Base-by-base conservation (phyloP, 2,113 vertebrate genomes). In the Otolemur garnettii region DNA sequence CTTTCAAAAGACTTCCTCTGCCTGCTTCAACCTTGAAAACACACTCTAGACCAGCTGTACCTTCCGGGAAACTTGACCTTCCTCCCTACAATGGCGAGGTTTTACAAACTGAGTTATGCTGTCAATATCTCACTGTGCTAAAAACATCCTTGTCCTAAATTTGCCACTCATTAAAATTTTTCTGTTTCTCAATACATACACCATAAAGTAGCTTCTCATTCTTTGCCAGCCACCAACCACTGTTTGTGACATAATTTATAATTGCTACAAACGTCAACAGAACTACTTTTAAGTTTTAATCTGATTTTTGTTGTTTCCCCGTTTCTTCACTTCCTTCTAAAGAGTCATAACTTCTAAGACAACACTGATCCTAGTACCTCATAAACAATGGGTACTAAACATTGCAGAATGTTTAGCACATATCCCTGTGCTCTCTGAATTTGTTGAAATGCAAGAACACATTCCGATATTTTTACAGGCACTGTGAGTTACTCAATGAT, bases 191-290 rank as follows among this genome's bases (percentile, higher is more conserved):
- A 38, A 71, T 84, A 30, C 1, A 19, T 59, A 71, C 3, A 69
- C 11, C 33, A 17, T 21, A 18, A 87, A 77, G 6, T n/a, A 35
- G 14, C 71, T 42, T 19, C 22, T 71, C 13, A 19, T 66, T 85
- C 4, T 68, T 3, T 22, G 12, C 12, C 1, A n/a, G 4, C 2
- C 22, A 5, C 10, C 19, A 60, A 13, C 7, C 35, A 19, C 8
- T 71, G 4, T 50, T 95, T 55, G 38, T 10, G 72, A 92, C 90
- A 12, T 33, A 78, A 50, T 62, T 35, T 92, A 38, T 9, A 22
- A 62, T 57, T 64, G 14, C 3, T 93, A 18, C 60, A 22, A 95
- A 82, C 19, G 68, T 62, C 19, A 85, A 75, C 42, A 66, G 12
- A 82, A 83, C 60, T 45, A 42, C 14, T 35, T 74, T 45, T n/a